Evolutionary conservation across 1,140 invertebrate genomes (phyloP), one percentile per base, ranked within the genome.

Genomic region (Vanessa tameamea): DNA sequence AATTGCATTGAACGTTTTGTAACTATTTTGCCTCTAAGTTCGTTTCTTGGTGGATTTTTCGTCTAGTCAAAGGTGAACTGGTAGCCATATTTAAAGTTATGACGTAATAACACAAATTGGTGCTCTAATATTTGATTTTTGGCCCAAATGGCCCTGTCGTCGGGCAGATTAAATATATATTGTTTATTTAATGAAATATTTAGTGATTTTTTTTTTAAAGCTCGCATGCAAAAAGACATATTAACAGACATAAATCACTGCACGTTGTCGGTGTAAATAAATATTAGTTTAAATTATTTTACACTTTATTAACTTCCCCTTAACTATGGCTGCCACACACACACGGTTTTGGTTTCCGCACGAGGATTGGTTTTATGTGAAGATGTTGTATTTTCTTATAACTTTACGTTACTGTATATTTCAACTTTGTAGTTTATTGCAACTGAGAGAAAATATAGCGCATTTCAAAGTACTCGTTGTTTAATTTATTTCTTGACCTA

Each of bases 401-500:
- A 66, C 67, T 79, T 78, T 83, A 76, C 47, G 80, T 82, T 79
- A 78, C 69, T 72, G 78, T 73, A 78, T 80, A 80, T 84, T 82
- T 79, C 81, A 82, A 82, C 66, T 80, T 83, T 83, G 80, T 83
- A 85, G 79, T 80, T 81, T 82, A 80, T 83, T 84, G 78, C 86
- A 83, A 87, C 78, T 85, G 78, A 85, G 78, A 80, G 76, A 82
- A 88, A 86, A 87, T 87, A 89, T 85, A 89, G 84, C 79, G 82
- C 83, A 89, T 87, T 86, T 82, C 73, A 82, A 82, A 79, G 76
- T 82, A 76, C 67, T 66, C 50, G 57, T 61, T 69, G 63, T 84
- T 82, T 43, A 8, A 43, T 43, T 84, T 82, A 76, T 81, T 87
- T 76, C 13, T 51, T 9, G 26, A 14, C 37, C 14, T 23, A 48